Evolutionary conservation across 1,140 invertebrate species (phyloP), one percentile per base, ranked within the genome.

Genomic region (Platyscapa corneri): DNA sequence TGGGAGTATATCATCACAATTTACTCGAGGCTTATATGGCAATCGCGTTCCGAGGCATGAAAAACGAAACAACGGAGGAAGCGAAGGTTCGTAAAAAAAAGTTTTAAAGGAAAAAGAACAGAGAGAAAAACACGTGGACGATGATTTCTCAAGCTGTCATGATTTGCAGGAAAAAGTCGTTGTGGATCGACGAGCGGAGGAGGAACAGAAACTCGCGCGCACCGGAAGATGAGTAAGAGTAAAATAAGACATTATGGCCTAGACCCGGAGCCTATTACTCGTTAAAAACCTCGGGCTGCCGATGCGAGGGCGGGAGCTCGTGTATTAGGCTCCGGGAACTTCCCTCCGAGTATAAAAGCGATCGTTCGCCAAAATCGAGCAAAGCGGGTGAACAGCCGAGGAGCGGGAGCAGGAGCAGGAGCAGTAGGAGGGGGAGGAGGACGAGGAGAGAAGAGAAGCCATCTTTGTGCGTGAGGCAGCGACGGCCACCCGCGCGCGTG

Each of bases 141-240:
- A 86, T 77, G 80, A 86, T 86, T 86, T 86, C 84, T 86, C 79
- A 86, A 86, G 84, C 84, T 86, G 84, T 87, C 86, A 88, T 86
- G 82, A 84, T 85, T 86, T 84, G 87, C 84, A 77, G 88, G 85
- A 86, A 88, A 88, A 86, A 88, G 83, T 64, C 85, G 81, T 72
- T 86, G 84, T 37, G 64, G 72, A 56, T 42, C 60, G 42, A 56
- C 53, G 56, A 72, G 34, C 30, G 39, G 34, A 46, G 42, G 42
- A 12, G 60, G 53, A 56, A 32, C 32, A 82, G 56, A n/a, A 39
- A 67, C 64, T 83, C 53, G 3, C 70, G 64, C n/a, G 49, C 49
- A 80, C 76, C 64, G 78, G 87, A 87, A 77, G 75, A 86, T 56
- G 67, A 77, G 82, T 77, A 83, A 49, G 78, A 75, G 65, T 75